Evolutionary conservation across 1,140 invertebrate genomes (phyloP), one percentile per base, ranked within the genome.

Genomic region (Danaus plexippus): DNA sequence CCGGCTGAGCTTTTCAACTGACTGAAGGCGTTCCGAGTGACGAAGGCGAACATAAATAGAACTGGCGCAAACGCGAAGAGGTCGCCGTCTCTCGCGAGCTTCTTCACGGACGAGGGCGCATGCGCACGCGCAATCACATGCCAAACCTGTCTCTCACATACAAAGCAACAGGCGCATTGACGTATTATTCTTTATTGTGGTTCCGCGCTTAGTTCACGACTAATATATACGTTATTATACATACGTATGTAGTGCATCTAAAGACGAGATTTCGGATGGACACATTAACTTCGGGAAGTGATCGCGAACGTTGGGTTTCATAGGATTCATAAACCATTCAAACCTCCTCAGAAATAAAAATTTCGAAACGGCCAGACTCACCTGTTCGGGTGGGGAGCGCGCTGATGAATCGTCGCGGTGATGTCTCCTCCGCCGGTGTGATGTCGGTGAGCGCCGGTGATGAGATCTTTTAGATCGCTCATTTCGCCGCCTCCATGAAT

Each of bases 401-500:
- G 87, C 84, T 11, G 89, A 88, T 9, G 83, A 85, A 57, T 90
- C 88, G 72, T 89, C 87, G 77, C 89, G 89, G 66, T 89, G 89
- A 66, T 90, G 89, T 70, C 89, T 89, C 73, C 89, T 88, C 67
- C 89, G 88, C 62, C 89, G 82, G 69, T 88, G 87, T 45, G 89
- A 88, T 61, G 87, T 89, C 11, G 89, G 89, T 61, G 89, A 90
- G 67, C 89, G 89, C 67, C 86, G 88, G 67, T 90, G 88, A 70
- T 90, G 89, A 64, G 89, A 90, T 66, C 89, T 84, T 85, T 90
- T 90, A 59, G 89, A 90, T 60, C 89, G 88, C 77, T 90, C 89
- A 85, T 89, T 89, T 68, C 89, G 87, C 61, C 89, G 88, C 68
- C 89, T 87, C 84, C 89, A 89, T 73, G 88, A 88, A 73, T 89